These are phyloP conservation scores for Pristionchus japonicus DNA, from an alignment of 2,888 invertebrate genomes.

Conservation along the genomic window DNA sequence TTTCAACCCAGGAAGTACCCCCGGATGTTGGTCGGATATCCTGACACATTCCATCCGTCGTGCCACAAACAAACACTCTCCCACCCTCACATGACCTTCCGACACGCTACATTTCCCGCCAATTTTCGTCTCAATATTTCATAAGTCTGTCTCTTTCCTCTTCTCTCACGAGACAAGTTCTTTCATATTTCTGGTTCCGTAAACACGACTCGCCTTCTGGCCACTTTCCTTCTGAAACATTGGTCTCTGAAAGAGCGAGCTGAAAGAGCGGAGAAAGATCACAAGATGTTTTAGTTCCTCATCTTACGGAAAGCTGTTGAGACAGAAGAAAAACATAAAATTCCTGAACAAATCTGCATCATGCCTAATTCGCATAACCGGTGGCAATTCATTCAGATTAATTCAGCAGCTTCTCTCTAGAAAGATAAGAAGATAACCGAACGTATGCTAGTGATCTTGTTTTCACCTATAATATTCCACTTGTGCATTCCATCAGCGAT, in stretches of 20 bases:
- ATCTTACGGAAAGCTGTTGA: neutral
- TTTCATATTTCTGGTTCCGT: neutral
- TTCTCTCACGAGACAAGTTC: neutral
- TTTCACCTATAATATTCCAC: no score
- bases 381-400: no score
- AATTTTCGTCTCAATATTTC: constrained; percentile 4
- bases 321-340: neutral
- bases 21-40: neutral
- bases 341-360: no score
- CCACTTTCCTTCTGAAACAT: no score
- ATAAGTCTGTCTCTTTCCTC: neutral
- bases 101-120: neutral
- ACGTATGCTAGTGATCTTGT: no score
- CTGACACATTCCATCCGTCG: no score
- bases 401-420: no score
- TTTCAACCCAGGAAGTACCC: neutral
- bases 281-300: neutral
- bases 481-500: no score
- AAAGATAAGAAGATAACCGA: no score
- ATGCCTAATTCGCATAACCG: no score
- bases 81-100: constrained; percentile 12
- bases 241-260: no score
- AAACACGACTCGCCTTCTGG: neutral
- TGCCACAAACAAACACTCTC: neutral
- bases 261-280: neutral